Base-by-base conservation (phyloP, 2,888 invertebrate species). In the Linhomoeus sp. region DNA sequence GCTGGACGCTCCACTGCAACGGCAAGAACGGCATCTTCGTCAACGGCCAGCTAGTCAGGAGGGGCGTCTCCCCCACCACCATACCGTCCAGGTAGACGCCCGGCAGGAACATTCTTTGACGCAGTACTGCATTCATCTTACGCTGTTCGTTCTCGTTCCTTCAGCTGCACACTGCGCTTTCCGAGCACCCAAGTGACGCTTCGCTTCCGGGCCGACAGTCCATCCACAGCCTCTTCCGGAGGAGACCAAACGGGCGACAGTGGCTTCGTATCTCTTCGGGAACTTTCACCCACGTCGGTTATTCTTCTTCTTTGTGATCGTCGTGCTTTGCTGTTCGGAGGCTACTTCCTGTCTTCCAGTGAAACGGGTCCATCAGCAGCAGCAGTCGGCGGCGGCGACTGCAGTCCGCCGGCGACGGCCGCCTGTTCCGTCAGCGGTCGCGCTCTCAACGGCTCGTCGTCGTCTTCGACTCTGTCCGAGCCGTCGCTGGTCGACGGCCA, bases 1-100 rank as follows among this genome's bases (percentile, higher is more conserved):
- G 7, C 39, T 49, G 49, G 49, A 5, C 2, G 17, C 7, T 49
- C 22, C 7, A 20, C 15, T 49, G 49, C 42, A 41, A 44, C 39
- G 49, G 49, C 43, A 49, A 49, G 37, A 46, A 49, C 26, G 49
- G 49, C 26, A 29, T 49, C 17, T 41, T 47, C 29, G 39, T 49
- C 36, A 26, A 43, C 44, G 23, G 17, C 15, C 19, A 24, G 22
- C 26, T 41, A 14, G 46, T 46, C 2, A 19, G 22, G 22, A 44
- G 38, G 38, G 38, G 35, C 25, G 36, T 9, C 5, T 12, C 23
- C 7, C 17, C 24, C 26, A n/a, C n/a, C n/a, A n/a, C n/a, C n/a
- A n/a, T n/a, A 12, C 15, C 12, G 33, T 33, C 12, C 33, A 12
- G 12, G 7, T 38, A 19, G 7, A 38, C 14, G 7, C 7, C 7